Base-by-base conservation (phyloP, 2,888 invertebrate genomes). In the Geophilus truncorum region DNA sequence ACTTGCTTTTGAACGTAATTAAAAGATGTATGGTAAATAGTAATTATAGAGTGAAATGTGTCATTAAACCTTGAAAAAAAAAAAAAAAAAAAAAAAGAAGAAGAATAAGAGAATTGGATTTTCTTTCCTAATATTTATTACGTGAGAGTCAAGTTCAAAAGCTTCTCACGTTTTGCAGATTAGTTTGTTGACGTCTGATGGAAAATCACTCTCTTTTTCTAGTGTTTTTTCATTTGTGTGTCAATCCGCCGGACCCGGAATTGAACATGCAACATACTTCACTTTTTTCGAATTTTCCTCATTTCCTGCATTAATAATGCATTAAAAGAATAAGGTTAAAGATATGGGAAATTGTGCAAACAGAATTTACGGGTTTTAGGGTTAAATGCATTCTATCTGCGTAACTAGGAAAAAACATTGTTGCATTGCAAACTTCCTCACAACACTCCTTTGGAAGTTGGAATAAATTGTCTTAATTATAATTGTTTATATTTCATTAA, bases 101-200 rank as follows among this genome's bases (percentile, higher is more conserved):
- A n/a, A n/a, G n/a, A n/a, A n/a, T n/a, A n/a, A n/a, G 15, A 5
- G 40, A 40, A 40, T 40, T 40, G 12, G 40, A 40, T 40, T 1
- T 23, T n/a, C 1, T 21, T 23, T 62, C 57, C 40, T 40, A n/a
- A n/a, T 40, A 15, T 40, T 40, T 40, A 10, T 4, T 10, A 62
- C n/a, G 23, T 62, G 57, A 62, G 57, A 23, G n/a, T 62, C 57
- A 62, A 62, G 57, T 62, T 62, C 57, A 62, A 62, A 62, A 62
- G 21, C 57, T 62, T 62, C 23, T 62, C 21, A 1, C n/a, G 2
- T 62, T 40, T 40, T 9, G 23, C 21, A 21, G 57, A 21, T 62
- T 21, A 62, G 23, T 1, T 62, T 18, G 57, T 23, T 62, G 21
- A 23, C 21, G 57, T 23, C 57, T 21, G 4, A 57, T 18, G 18